Base-by-base conservation (phyloP, 2,113 vertebrate genomes). In the Anoplopoma fimbria region DNA sequence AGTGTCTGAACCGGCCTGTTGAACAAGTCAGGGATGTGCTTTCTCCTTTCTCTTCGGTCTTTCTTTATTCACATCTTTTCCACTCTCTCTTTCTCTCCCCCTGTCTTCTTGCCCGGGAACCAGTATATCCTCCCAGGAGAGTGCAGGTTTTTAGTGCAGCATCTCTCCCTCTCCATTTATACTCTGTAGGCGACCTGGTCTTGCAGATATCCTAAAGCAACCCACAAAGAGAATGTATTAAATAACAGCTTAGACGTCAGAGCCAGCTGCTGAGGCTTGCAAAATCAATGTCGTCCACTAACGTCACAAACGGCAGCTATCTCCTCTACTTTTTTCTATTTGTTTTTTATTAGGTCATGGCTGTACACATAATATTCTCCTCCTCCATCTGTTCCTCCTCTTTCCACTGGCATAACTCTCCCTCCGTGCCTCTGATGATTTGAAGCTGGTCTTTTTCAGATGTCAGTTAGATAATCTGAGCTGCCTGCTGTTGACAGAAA, bases 181-280 rank as follows among this genome's bases (percentile, higher is more conserved):
- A 33, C 68, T 65, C 34, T n/a, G 36, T 64, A 61, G 57, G 51
- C 53, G 33, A 74, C 62, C 27, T 64, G 40, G 7, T 77, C 68
- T 60, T 75, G 17, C 29, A 84, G 67, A 60, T 74, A 40, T 88
- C 34, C 29, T 14, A 42, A 75, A 79, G 67, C 62, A 53, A 8
- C 27, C 13, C 60, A 75, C 33, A 58, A 51, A 69, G 57, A 81
- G 27, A 45, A 64, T 12, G 13, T 29, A 69, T 76, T 70, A 68
- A 29, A 51, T 25, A 79, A 33, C 10, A 65, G 62, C 51, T 29
- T n/a, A 62, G 63, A 65, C 14, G 9, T 58, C 38, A 75, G 53
- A 42, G 60, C 33, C 33, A 75, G 73, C 53, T 87, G 85, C 81
- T 67, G 84, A 73, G 57, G 29, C 25, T 67, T 42, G 75, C 47